Conservation (phyloP, 2,113 vertebrate species). For the Phocoena phocoena region DNA sequence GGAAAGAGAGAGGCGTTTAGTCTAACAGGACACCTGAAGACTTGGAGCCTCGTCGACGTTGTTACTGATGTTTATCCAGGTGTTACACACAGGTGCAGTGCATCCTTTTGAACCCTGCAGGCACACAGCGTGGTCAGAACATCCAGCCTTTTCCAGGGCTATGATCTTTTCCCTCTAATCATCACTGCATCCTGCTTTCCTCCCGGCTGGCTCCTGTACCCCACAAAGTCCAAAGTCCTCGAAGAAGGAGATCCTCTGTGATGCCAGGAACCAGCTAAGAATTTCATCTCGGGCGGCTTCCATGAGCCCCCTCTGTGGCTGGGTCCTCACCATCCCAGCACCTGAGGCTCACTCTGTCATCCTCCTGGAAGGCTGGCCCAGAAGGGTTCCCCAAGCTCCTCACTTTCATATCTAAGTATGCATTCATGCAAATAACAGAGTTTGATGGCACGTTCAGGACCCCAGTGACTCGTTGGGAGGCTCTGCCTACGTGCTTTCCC, state of each 20-base stretch:
- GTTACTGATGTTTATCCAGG: neutral
- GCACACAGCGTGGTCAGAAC: too few species aligned
- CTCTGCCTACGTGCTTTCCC: too few species aligned
- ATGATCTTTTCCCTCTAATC: neutral
- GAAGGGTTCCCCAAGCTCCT: neutral
- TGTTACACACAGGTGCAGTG: accelerated
- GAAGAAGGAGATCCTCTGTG: neutral
- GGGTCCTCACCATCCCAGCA: too few species aligned
- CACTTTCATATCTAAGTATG: neutral
- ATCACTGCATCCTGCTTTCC: neutral
- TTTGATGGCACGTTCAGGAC: neutral
- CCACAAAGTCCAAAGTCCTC: neutral
- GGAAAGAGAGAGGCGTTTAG: too few species aligned
- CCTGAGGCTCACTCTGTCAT: accelerated
- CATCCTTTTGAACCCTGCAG: neutral
- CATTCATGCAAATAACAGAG: neutral
- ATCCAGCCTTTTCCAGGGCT: too few species aligned
- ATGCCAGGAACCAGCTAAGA: neutral
- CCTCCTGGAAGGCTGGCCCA: neutral
- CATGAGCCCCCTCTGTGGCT: accelerated
- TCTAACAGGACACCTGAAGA: neutral
- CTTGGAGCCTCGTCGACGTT: accelerated
- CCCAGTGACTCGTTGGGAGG: neutral
- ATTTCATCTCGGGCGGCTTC: neutral
- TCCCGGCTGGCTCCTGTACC: neutral